Evolutionary conservation across 1,140 invertebrate genomes (phyloP).

Genomic region (Elymnias hypermnestra): DNA sequence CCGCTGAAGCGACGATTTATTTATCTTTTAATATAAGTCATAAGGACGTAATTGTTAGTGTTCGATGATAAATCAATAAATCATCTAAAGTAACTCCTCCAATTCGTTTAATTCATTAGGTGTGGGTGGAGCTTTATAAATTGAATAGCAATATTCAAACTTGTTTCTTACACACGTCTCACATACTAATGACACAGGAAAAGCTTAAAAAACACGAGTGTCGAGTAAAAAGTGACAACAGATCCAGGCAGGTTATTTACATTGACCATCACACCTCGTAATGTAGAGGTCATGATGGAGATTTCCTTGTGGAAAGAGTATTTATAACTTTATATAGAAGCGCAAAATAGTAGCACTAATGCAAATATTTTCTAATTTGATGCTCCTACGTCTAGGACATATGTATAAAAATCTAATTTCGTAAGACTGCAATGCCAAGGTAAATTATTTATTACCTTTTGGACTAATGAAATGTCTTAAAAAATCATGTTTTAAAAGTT

Average conservation of each 20-base stretch:
- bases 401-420: no score
- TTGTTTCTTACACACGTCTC: background rate
- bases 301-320: background rate
- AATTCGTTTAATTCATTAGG: background rate
- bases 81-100: background rate
- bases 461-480: no score
- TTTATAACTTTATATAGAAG: no score
- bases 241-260: background rate
- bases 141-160: background rate
- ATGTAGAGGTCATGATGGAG: background rate
- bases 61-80: background rate
- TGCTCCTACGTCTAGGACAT: no score
- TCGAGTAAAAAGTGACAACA: background rate
- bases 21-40: no score
- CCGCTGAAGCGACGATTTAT: no score
- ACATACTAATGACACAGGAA: slow-evolving; percentile 4
- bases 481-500: no score
- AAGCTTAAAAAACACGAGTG: background rate
- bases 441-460: no score
- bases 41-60: no score
- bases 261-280: background rate
- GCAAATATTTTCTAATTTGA: no score
- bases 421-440: background rate
- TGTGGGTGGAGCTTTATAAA: background rate
- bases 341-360: no score